phyloP scores from a whole-genome alignment of 2,797 vertebrate species.

The Xiphorhynchus erythropygius region DNA sequence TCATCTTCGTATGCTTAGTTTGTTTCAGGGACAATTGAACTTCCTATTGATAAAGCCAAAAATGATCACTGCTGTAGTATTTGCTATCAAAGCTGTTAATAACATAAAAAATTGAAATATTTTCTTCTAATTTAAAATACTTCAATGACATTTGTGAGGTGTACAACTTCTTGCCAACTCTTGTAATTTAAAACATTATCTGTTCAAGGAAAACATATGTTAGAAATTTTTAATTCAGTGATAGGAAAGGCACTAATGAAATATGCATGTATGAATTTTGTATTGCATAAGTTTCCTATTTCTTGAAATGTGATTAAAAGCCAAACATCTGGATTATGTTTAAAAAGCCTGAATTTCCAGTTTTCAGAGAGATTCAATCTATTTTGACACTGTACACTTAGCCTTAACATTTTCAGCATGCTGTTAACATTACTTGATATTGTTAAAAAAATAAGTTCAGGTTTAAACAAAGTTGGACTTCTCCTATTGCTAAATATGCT shows the following conservation, averaged over 20 bases:
- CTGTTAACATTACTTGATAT: slow-evolving; percentile 77
- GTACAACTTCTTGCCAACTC: slow-evolving; percentile 64
- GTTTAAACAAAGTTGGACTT: slow-evolving; percentile 73
- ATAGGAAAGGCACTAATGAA: slow-evolving; percentile 82
- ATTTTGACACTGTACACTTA: slow-evolving; percentile 79
- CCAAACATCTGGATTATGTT: slow-evolving; percentile 82
- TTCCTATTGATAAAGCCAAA: slow-evolving; percentile 16
- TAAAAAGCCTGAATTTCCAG: slow-evolving; percentile 76
- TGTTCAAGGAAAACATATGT: slow-evolving; percentile 74
- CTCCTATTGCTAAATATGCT: slow-evolving; percentile 68
- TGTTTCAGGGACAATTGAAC: background rate
- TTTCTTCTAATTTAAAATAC: slow-evolving; percentile 69
- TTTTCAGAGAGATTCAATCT: slow-evolving; percentile 77
- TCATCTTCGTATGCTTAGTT: background rate
- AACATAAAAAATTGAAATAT: slow-evolving; percentile 14
- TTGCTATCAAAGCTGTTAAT: slow-evolving; percentile 45
- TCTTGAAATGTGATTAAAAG: slow-evolving; percentile 80
- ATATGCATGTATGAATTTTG: slow-evolving; percentile 80
- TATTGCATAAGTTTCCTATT: slow-evolving; percentile 77
- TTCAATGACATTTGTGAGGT: slow-evolving; percentile 72
- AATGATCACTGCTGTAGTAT: background rate
- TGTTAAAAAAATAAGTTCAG: slow-evolving; percentile 66
- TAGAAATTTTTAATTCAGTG: slow-evolving; percentile 78
- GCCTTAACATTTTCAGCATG: slow-evolving; percentile 74
- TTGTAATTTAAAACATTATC: slow-evolving; percentile 72